Evolutionary conservation across 2,113 vertebrate species (phyloP).

Genomic region (Nyctibius bracteatus): DNA sequence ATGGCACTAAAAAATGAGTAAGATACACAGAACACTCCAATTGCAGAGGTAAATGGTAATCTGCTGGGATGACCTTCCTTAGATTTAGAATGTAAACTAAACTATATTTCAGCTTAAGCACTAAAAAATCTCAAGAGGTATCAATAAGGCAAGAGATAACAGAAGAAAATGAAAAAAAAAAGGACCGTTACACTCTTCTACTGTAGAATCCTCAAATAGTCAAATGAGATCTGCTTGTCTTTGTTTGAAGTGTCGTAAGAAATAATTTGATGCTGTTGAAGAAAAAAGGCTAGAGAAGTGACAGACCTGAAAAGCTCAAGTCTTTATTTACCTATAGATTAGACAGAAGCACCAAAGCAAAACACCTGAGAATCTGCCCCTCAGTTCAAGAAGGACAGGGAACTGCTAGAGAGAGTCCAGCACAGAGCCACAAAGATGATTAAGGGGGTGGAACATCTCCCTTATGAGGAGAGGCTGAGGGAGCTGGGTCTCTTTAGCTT

Average conservation of each 20-base stretch:
- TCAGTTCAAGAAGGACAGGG: no score
- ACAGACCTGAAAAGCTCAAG: background rate
- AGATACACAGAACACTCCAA: background rate
- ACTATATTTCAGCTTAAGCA: background rate
- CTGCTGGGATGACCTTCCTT: background rate
- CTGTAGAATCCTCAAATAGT: background rate
- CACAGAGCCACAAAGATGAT: no score
- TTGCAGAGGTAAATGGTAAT: background rate
- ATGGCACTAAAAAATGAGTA: background rate
- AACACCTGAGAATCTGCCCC: background rate
- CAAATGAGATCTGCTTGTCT: background rate
- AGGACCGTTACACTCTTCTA: background rate
- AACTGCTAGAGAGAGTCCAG: no score
- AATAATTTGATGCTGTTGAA: background rate
- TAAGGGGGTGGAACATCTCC: no score
- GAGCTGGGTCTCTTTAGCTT: no score
- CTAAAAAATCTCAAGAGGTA: background rate
- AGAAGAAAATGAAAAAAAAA: background rate
- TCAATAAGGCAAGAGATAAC: background rate
- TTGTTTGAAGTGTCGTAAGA: background rate
- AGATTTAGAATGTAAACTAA: background rate
- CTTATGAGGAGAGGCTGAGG: no score
- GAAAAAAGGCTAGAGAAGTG: background rate
- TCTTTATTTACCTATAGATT: background rate
- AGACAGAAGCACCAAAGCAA: background rate